Base-by-base conservation (phyloP, 2,888 invertebrate genomes). In the Neelides folsomi region DNA sequence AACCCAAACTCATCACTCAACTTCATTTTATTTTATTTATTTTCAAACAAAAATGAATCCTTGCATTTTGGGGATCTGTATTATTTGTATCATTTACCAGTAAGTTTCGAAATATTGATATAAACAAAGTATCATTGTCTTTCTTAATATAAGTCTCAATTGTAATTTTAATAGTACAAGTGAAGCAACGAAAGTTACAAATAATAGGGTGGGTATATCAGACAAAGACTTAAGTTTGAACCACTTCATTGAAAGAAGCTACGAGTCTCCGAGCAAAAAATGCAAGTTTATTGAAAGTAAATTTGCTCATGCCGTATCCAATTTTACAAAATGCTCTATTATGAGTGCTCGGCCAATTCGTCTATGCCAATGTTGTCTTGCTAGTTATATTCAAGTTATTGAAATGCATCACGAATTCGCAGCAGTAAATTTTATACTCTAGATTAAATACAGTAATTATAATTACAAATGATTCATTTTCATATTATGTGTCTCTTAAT, bases 261-360 rank as follows among this genome's bases (percentile, higher is more conserved):
- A n/a, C n/a, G n/a, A n/a, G n/a, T n/a, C 58, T 4, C 61, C 61
- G 1, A 59, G 59, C 42, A 56, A 57, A 37, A 45, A 47, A 7
- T 61, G 61, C 37, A 53, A 53, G 45, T 49, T 58, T 38, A 56
- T 62, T 20, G 56, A 60, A 2, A 52, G 68, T 35, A 66, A 64
- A 38, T 80, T 79, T 69, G 78, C 79, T 12, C 66, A 72, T 47
- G 71, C 72, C 54, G 73, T 77, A 39, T 74, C 79, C 1, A 71
- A 76, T 62, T 79, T 79, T 62, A 78, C 78, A 0, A 69, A 71
- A 50, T 81, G 81, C 69, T 75, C 79, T 1, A 76, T 80, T 55
- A 63, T 71, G 50, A 67, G 77, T 69, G 77, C 81, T 12, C 71
- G 77, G 58, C 81, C 81, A 6, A 76, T 81, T 60, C 74, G 70